phyloP scores from a whole-genome alignment of 2,113 vertebrate species.

The Lota lota region DNA sequence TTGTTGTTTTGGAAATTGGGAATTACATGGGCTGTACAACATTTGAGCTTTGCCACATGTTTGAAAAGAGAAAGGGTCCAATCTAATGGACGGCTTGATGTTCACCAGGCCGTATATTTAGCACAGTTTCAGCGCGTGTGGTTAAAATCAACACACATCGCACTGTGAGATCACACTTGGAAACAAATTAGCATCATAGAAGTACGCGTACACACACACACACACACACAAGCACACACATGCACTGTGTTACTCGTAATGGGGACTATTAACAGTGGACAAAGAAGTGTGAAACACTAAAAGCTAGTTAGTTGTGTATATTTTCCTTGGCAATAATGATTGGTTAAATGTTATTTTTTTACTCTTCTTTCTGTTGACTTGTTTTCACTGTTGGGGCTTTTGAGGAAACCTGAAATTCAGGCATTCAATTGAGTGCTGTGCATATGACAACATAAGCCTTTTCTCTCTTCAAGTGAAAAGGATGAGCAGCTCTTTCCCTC shows the following conservation, averaged over 20 bases:
- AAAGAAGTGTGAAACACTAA: no score
- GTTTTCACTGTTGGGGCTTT: no score
- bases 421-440: no score
- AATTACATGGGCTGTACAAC: slow-evolving; percentile 24
- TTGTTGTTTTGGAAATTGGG: slow-evolving; percentile 40
- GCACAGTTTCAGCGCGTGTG: neutral
- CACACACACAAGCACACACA: no score
- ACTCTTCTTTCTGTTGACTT: no score
- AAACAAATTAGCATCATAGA: slow-evolving; percentile 9
- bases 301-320: no score
- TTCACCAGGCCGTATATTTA: neutral
- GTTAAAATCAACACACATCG: slow-evolving; percentile 7
- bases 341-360: no score
- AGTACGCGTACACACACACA: neutral
- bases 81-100: neutral
- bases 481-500: no score
- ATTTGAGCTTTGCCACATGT: slow-evolving; percentile 17
- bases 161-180: slow-evolving; percentile 3
- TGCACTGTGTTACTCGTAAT: neutral
- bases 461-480: no score
- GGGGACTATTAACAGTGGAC: neutral
- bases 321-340: no score
- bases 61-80: slow-evolving; percentile 18
- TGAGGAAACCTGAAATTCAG: no score
- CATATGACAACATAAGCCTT: no score